Conservation (phyloP, 2,888 invertebrate species). For the Branchellion lobata region DNA sequence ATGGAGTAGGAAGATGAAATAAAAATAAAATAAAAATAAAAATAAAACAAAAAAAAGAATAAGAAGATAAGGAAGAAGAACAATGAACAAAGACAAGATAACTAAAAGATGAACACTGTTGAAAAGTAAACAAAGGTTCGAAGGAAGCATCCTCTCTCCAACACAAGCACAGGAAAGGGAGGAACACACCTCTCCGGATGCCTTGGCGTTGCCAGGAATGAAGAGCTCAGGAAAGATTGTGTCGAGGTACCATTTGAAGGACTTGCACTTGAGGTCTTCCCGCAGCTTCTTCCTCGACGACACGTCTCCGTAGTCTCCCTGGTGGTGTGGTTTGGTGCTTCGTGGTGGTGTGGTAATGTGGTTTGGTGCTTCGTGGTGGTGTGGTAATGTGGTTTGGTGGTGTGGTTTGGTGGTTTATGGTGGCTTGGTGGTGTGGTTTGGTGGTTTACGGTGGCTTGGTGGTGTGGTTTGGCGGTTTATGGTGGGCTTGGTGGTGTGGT, state of each 20-base stretch:
- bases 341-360: background rate
- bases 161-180: background rate
- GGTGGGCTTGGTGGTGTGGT: too few relatives aligned
- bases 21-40: too few relatives aligned
- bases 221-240: constrained; percentile 97
- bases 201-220: constrained; percentile 88
- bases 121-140: too few relatives aligned
- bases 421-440: too few relatives aligned
- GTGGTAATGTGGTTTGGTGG: constrained; percentile 57
- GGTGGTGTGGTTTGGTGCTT: background rate
- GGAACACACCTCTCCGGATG: constrained; percentile 84
- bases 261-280: constrained; percentile 83
- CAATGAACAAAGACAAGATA: too few relatives aligned
- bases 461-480: background rate
- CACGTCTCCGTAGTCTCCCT: constrained; percentile 94
- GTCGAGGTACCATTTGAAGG: constrained; percentile 97
- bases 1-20: too few relatives aligned
- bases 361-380: background rate
- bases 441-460: too few relatives aligned
- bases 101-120: too few relatives aligned
- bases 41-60: too few relatives aligned
- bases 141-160: background rate
- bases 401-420: background rate
- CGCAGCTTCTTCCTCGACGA: constrained; percentile 77
- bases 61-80: too few relatives aligned